Conservation (phyloP, 2,888 invertebrate genomes). For the Rutpela maculata region DNA sequence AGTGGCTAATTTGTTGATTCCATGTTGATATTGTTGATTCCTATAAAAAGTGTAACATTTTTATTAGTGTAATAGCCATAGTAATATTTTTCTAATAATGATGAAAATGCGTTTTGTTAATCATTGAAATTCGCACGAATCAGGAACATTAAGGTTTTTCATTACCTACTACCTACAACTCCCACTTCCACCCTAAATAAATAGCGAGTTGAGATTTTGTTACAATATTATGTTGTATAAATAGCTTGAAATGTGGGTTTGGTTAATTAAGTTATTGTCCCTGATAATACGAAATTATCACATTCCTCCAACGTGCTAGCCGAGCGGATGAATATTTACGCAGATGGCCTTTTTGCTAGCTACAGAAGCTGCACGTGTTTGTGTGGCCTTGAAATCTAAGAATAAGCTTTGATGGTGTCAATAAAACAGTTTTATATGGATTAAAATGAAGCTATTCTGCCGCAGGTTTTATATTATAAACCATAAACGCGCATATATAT, state of each 20-base stretch:
- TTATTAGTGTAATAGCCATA: too few species aligned
- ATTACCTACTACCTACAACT: too few species aligned
- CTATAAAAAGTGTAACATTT: too few species aligned
- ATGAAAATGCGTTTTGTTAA: too few species aligned
- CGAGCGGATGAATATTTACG: constrained; percentile 11
- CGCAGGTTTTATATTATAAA: background rate
- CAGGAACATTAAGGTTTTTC: too few species aligned
- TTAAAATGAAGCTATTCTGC: constrained; percentile 7
- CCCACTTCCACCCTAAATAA: background rate
- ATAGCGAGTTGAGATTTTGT: background rate
- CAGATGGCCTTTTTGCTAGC: constrained; percentile 21
- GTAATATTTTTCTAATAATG: too few species aligned
- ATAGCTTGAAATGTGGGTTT: constrained; percentile 15
- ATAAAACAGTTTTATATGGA: background rate
- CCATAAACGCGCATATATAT: too few species aligned
- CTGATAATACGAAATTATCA: constrained; percentile 33
- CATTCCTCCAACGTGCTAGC: constrained; percentile 35
- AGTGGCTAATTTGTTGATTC: too few species aligned
- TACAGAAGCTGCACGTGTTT: constrained; percentile 14
- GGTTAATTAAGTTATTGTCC: constrained; percentile 34
- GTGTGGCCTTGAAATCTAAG: constrained; percentile 22
- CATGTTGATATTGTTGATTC: too few species aligned
- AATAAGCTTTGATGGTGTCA: constrained; percentile 11
- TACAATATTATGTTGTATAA: background rate
- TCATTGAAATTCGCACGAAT: too few species aligned